A percentile compares a stretch with the other conserved stretches of the same genome.
Evolutionary conservation across 2,797 vertebrate species (phyloP).

Genomic region (Paramormyrops hopkinsi): DNA sequence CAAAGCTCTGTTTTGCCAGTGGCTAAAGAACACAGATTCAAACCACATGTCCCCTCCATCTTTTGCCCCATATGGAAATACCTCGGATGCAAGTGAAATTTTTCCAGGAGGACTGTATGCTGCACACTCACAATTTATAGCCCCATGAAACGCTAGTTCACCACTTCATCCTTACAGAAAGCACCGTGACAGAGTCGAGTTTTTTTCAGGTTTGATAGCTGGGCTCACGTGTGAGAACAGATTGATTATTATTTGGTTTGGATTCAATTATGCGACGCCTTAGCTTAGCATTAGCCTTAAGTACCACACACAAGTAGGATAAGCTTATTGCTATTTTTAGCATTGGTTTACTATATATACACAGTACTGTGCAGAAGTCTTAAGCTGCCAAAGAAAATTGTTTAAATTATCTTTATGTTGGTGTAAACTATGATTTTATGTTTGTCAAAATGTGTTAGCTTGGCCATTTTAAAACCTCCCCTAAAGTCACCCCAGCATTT

Average conservation of each 20-base stretch:
- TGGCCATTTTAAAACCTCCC: not conserved
- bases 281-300: not conserved
- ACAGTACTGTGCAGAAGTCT: not conserved
- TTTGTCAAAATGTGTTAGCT: not conserved
- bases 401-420: slow-evolving; percentile 2
- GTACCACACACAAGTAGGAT: not conserved
- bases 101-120: not conserved
- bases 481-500: not conserved
- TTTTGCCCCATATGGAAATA: slow-evolving; percentile 24
- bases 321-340: slow-evolving; percentile 4
- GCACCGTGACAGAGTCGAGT: not conserved
- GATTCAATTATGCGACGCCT: not conserved
- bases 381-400: not conserved
- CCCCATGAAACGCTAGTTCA: not conserved
- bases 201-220: not conserved
- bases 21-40: slow-evolving; percentile 19
- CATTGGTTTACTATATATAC: not conserved
- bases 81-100: slow-evolving; percentile 19
- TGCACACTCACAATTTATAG: not conserved
- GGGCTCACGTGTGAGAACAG: not conserved
- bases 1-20: slow-evolving; percentile 5
- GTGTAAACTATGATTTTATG: slow-evolving; percentile 1
- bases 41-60: slow-evolving; percentile 9
- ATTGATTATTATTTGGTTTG: not conserved
- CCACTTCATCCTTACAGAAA: not conserved